Evolutionary conservation across 2,113 vertebrate genomes (phyloP).

Genomic region (Alouatta palliata): DNA sequence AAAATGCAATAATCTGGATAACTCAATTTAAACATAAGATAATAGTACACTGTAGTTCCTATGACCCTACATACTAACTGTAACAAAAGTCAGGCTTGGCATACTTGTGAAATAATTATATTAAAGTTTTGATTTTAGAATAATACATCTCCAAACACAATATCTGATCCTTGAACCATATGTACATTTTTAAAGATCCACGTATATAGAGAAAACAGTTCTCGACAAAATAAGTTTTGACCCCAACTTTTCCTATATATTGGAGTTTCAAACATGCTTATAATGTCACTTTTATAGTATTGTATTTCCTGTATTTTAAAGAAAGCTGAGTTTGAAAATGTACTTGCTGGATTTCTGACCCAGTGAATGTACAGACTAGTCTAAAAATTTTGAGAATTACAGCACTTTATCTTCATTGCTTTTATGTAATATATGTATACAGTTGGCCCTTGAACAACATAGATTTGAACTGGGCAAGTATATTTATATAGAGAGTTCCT

Average conservation of each 20-base stretch:
- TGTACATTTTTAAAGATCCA: neutral
- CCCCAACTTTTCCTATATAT: neutral
- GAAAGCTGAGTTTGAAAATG: neutral
- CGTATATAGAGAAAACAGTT: neutral
- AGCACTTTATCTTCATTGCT: neutral
- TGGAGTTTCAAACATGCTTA: neutral
- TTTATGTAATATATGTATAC: neutral
- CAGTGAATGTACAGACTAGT: neutral
- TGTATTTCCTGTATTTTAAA: neutral
- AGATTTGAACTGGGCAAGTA: neutral
- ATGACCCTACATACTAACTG: neutral
- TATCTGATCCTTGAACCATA: neutral
- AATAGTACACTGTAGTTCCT: neutral
- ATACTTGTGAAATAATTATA: neutral
- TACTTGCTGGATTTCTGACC: neutral
- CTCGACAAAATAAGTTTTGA: neutral
- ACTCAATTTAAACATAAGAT: neutral
- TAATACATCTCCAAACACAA: neutral
- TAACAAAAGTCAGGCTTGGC: neutral
- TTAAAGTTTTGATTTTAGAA: neutral
- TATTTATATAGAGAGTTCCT: neutral
- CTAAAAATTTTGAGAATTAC: neutral
- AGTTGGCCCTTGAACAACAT: neutral
- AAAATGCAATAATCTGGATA: neutral
- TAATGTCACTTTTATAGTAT: neutral